These are phyloP conservation scores for Myathropa florea DNA, from an alignment of 2,888 invertebrate genomes.

Conservation along the genomic window DNA sequence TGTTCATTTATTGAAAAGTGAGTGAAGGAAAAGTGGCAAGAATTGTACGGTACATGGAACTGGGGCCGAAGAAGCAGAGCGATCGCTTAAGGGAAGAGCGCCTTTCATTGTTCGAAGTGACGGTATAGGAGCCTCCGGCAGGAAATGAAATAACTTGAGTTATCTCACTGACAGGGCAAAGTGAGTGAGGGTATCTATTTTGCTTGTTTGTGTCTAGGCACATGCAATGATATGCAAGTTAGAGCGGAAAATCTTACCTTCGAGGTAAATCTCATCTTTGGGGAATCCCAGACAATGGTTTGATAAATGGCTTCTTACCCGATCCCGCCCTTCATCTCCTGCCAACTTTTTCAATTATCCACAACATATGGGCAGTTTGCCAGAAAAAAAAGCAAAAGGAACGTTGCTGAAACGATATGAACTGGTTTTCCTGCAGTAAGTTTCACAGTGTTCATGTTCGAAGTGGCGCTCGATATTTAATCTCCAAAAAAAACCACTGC, in stretches of 20 bases:
- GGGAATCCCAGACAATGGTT: slow-evolving; percentile 24
- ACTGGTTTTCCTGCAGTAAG: background rate
- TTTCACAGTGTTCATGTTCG: slow-evolving; percentile 11
- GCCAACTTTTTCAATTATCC: slow-evolving; percentile 28
- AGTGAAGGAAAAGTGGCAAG: slow-evolving; percentile 30
- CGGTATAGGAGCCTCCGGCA: slow-evolving; percentile 18
- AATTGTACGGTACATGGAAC: background rate
- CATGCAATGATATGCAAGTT: background rate
- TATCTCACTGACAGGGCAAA: slow-evolving; percentile 24
- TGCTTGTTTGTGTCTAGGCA: slow-evolving; percentile 24
- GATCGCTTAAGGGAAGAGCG: background rate
- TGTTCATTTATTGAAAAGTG: slow-evolving; percentile 62
- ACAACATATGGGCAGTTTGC: background rate
- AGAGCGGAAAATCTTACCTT: slow-evolving; percentile 16
- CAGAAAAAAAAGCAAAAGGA: background rate
- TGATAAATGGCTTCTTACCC: slow-evolving; percentile 56
- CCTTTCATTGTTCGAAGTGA: slow-evolving; percentile 21
- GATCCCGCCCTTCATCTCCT: slow-evolving; percentile 9
- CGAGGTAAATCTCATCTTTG: slow-evolving; percentile 31
- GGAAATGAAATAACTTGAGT: slow-evolving; percentile 61
- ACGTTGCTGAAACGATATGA: background rate
- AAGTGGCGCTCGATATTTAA: background rate
- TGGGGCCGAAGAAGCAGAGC: background rate
- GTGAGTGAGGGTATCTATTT: slow-evolving; percentile 18
- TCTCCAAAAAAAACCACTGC: no score